These are phyloP conservation scores for Cetonia aurata DNA, from an alignment of 2,888 invertebrate species.

Conservation along the genomic window DNA sequence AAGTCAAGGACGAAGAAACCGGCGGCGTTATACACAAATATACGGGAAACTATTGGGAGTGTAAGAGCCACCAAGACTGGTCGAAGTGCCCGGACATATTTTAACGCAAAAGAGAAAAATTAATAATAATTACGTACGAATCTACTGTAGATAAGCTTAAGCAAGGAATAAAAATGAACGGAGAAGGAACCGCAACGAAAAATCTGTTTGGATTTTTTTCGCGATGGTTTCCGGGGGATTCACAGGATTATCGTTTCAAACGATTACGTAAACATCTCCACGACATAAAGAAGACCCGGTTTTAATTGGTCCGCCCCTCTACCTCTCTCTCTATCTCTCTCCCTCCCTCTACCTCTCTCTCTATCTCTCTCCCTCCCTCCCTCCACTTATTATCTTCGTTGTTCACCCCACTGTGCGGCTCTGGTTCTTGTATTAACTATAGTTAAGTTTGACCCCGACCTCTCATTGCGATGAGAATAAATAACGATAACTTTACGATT, in stretches of 20 bases:
- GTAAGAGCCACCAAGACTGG: conserved; percentile 92
- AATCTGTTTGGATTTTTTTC: conserved; percentile 6
- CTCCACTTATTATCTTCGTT: background rate
- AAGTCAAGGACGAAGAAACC: conserved; percentile 80
- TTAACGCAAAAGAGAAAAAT: conserved; percentile 60
- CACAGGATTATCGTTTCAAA: conserved; percentile 1
- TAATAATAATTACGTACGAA: conserved; percentile 7
- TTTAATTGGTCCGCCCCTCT: background rate
- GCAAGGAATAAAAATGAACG: background rate
- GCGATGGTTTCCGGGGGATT: conserved; percentile 10
- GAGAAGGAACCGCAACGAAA: background rate
- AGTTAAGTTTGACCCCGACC: conserved; percentile 5
- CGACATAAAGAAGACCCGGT: background rate
- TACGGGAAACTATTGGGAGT: conserved; percentile 93
- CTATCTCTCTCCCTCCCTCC: background rate
- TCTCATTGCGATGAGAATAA: conserved; percentile 11
- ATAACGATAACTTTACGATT: conserved; percentile 1
- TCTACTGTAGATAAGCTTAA: conserved; percentile 38
- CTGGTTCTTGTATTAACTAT: conserved; percentile 12
- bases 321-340: background rate
- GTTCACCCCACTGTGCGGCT: background rate
- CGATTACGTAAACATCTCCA: conserved; percentile 11
- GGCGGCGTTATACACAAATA: conserved; percentile 83
- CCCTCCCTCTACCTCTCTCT: background rate
- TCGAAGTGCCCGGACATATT: conserved; percentile 91